Conservation (phyloP, 2,797 vertebrate genomes). For the Lerista edwardsae region DNA sequence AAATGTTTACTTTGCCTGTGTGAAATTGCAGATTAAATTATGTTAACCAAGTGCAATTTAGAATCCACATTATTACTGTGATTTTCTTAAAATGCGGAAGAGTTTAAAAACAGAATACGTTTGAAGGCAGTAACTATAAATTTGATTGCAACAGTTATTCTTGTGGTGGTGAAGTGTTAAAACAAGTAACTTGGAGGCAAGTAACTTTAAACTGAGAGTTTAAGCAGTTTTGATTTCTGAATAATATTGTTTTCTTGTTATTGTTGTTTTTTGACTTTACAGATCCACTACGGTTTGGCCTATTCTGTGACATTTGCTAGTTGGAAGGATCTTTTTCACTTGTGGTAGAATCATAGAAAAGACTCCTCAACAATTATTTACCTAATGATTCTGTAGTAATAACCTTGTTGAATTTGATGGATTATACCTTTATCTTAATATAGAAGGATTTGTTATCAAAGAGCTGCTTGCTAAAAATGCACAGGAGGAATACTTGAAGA, state of each 20-base stretch:
- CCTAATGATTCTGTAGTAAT: neutral
- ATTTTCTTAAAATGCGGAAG: constrained; percentile 48
- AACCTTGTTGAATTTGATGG: neutral
- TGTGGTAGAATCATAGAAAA: neutral
- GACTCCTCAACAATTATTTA: neutral
- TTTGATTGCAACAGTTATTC: constrained; percentile 41
- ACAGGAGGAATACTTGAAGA: neutral
- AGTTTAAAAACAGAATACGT: constrained; percentile 43
- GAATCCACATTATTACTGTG: constrained; percentile 34
- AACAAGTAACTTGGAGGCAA: constrained; percentile 61
- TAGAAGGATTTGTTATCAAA: neutral
- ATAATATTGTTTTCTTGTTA: constrained; percentile 40
- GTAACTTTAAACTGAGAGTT: constrained; percentile 66
- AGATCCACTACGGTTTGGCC: constrained; percentile 20
- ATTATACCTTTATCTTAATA: neutral
- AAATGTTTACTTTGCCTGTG: constrained; percentile 62
- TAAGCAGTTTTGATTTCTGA: constrained; percentile 54
- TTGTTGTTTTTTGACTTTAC: constrained; percentile 35
- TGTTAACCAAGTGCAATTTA: constrained; percentile 47
- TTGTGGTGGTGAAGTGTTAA: constrained; percentile 52
- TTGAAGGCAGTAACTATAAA: constrained; percentile 44
- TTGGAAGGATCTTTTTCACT: neutral
- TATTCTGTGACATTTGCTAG: neutral
- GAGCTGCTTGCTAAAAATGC: neutral
- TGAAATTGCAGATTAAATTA: constrained; percentile 50